These are phyloP conservation scores for Vidua macroura DNA, from an alignment of 2,113 vertebrate species.

Conservation along the genomic window DNA sequence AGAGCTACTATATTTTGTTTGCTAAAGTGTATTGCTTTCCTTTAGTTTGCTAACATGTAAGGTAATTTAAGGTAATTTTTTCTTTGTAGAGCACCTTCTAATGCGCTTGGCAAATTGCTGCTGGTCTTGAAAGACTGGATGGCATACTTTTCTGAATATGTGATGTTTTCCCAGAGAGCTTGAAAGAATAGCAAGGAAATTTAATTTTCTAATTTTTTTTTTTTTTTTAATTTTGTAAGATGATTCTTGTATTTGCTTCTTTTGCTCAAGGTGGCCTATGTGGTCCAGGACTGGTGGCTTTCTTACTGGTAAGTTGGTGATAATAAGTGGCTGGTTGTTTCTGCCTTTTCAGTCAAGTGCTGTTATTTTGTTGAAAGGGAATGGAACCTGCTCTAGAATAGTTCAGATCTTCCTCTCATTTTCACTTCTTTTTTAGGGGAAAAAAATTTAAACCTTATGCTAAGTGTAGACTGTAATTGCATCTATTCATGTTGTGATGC, in stretches of 20 bases:
- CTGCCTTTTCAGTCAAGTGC: not conserved
- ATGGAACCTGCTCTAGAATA: not conserved
- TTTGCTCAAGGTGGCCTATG: slow-evolving; percentile 76
- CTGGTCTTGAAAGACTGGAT: slow-evolving; percentile 61
- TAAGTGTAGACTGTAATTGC: not conserved
- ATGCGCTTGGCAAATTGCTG: slow-evolving; percentile 59
- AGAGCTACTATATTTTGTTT: slow-evolving; percentile 42
- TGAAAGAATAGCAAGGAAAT: slow-evolving; percentile 30
- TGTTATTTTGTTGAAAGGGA: not conserved
- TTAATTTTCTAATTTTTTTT: slow-evolving; percentile 11
- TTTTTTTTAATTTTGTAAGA: not conserved
- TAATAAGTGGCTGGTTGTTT: slow-evolving; percentile 73
- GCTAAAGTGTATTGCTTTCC: slow-evolving; percentile 40
- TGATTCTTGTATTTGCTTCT: not conserved
- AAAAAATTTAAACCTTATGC: not conserved
- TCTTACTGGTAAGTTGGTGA: slow-evolving; percentile 87
- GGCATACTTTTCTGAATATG: slow-evolving; percentile 37
- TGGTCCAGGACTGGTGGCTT: slow-evolving; percentile 97
- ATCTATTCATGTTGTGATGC: not conserved
- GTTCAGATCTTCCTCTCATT: not conserved
- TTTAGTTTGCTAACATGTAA: slow-evolving; percentile 35
- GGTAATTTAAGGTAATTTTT: slow-evolving; percentile 56
- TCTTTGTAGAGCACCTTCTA: slow-evolving; percentile 55
- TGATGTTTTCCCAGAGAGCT: slow-evolving; percentile 57
- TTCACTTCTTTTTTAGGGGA: not conserved